These are phyloP conservation scores for Myiozetetes cayanensis DNA, from an alignment of 2,113 vertebrate genomes.

Conservation along the genomic window DNA sequence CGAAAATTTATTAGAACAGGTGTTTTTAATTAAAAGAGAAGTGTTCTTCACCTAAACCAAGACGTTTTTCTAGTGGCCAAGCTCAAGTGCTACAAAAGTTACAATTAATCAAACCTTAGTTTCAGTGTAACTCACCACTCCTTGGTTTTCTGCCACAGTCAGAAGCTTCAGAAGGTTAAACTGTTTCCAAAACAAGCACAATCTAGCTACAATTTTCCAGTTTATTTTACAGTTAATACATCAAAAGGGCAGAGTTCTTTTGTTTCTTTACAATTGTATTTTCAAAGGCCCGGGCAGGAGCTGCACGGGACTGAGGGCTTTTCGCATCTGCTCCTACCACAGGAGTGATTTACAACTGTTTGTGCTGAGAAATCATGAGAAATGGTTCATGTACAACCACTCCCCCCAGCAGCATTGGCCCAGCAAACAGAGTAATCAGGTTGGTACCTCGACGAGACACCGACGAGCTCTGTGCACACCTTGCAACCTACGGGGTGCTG, in stretches of 20 bases:
- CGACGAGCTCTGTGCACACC: fast-evolving
- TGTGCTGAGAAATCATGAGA: not conserved
- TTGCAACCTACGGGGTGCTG: fast-evolving
- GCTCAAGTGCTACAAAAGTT: not conserved
- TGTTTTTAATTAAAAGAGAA: not conserved
- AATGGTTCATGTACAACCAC: not conserved
- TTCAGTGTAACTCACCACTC: not conserved
- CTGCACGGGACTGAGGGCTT: not conserved
- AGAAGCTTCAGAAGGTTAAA: not conserved
- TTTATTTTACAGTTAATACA: not conserved
- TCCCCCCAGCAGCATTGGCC: not conserved
- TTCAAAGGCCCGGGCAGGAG: not conserved
- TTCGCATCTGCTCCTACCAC: not conserved
- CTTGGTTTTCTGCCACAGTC: not conserved
- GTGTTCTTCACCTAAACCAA: not conserved
- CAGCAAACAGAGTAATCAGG: not conserved
- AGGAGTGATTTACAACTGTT: not conserved
- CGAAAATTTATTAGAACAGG: not conserved
- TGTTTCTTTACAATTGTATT: not conserved
- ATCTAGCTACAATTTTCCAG: not conserved
- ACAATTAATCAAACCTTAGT: not conserved
- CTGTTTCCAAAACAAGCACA: not conserved
- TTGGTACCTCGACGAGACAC: not conserved
- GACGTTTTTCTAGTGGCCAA: not conserved
- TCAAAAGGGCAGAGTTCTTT: not conserved